Evolutionary conservation across 1,140 invertebrate species (phyloP).

Genomic region (Zaprionus tsacasi): DNA sequence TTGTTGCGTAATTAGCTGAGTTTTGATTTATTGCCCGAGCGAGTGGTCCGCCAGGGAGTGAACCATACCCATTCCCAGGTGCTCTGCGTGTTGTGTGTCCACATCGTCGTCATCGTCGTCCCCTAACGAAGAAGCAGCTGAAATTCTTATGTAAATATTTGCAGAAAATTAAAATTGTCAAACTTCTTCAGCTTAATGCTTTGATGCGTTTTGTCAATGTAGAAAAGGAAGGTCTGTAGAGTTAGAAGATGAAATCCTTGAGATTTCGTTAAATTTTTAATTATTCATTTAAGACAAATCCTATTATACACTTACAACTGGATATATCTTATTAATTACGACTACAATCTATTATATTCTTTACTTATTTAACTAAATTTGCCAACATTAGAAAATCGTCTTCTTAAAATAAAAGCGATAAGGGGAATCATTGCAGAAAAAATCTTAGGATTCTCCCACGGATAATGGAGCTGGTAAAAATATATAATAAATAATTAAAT

Average conservation of each 20-base stretch:
- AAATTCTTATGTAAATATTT: slow-evolving; percentile 78
- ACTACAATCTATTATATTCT: no score
- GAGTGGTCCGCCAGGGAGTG: slow-evolving; percentile 43
- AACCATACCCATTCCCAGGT: slow-evolving; percentile 36
- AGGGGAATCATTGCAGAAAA: no score
- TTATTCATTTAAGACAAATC: neutral
- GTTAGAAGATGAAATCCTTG: neutral
- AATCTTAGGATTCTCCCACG: no score
- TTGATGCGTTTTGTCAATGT: slow-evolving; percentile 23
- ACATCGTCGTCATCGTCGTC: neutral
- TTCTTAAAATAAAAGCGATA: no score
- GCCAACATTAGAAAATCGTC: no score
- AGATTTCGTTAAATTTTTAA: neutral
- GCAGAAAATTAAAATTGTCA: slow-evolving; percentile 76
- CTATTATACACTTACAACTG: no score
- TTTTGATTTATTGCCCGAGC: slow-evolving; percentile 76
- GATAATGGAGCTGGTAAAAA: no score
- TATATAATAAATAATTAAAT: no score
- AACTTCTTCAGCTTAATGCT: slow-evolving; percentile 35
- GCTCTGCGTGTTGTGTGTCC: slow-evolving; percentile 15
- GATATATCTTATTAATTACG: no score
- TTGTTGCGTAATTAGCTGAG: slow-evolving; percentile 83
- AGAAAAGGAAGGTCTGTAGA: neutral
- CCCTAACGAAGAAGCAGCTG: slow-evolving; percentile 11
- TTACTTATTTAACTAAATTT: no score